Evolutionary conservation across 2,113 vertebrate genomes (phyloP), one percentile per base, ranked within the genome.

Genomic region (Baryphthengus martii): DNA sequence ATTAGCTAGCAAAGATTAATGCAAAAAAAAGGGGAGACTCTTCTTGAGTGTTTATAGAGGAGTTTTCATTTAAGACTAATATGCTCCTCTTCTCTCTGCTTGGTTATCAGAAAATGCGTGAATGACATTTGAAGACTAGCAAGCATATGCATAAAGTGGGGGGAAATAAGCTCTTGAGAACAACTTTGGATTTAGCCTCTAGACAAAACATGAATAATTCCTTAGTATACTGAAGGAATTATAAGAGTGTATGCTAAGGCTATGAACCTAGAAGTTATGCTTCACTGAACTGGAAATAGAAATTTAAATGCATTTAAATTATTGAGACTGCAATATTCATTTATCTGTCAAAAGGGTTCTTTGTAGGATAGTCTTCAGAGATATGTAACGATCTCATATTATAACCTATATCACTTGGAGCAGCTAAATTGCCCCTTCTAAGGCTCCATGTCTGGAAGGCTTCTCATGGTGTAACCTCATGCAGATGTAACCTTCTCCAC

Each of bases 231-330:
- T 77, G 55, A 86, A 93, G 33, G 82, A 84, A 91, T 93, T 95
- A 80, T 3, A 93, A 39, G 29, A 85, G 20, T 63, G 39, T 39
- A 52, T 79, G 59, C 53, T 88, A 79, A 66, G 55, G 55, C 81
- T 93, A 76, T 71, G 88, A 89, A 88, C 85, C 63, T 63, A 62
- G 59, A 85, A 90, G 39, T 18, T 84, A 67, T 29, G 67, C 82
- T 93, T 91, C 90, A 74, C 20, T 90, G 75, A 91, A 77, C 0
- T 77, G 50, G 88, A 97, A 90, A 77, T 8, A 83, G 71, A 90
- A 79, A 96, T 86, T 77, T 77, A 93, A 86, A 85, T 13, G 4
- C 47, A 81, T 89, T 76, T 88, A 85, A 90, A 11, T 88, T 90
- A 76, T 11, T 63, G 7, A 39, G 59, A 59, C 35, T 55, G 14